phyloP scores from a whole-genome alignment of 2,797 vertebrate genomes.

The Darevskia nairensis region DNA sequence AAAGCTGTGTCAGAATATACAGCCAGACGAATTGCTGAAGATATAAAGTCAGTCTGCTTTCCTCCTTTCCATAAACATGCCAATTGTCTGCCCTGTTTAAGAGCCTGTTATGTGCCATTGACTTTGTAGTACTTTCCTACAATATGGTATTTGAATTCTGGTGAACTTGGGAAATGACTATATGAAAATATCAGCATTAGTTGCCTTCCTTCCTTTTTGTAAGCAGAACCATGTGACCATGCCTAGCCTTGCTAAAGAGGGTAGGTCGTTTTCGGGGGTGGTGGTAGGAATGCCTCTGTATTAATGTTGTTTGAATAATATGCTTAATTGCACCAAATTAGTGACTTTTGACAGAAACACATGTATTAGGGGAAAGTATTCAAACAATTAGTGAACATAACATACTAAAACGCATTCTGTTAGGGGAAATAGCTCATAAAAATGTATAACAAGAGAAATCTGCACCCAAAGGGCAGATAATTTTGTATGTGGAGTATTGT shows the following conservation, averaged over 20 bases:
- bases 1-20: background rate
- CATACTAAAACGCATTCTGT: no score
- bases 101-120: background rate
- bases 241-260: background rate
- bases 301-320: background rate
- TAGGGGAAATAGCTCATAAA: no score
- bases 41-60: background rate
- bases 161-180: background rate
- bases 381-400: no score
- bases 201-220: background rate
- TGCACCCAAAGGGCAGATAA: no score
- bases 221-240: background rate
- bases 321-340: constrained; percentile 7
- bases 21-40: background rate
- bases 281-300: background rate
- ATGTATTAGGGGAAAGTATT: no score
- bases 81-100: background rate
- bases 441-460: no score
- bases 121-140: background rate
- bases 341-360: constrained; percentile 7
- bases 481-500: no score
- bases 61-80: background rate
- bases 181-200: constrained; percentile 6
- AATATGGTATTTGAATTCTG: background rate
- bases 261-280: background rate